A percentile compares a stretch with the other conserved stretches of the same genome.
phyloP scores from a whole-genome alignment of 2,797 vertebrate species.

The Pangasius larnaudii region DNA sequence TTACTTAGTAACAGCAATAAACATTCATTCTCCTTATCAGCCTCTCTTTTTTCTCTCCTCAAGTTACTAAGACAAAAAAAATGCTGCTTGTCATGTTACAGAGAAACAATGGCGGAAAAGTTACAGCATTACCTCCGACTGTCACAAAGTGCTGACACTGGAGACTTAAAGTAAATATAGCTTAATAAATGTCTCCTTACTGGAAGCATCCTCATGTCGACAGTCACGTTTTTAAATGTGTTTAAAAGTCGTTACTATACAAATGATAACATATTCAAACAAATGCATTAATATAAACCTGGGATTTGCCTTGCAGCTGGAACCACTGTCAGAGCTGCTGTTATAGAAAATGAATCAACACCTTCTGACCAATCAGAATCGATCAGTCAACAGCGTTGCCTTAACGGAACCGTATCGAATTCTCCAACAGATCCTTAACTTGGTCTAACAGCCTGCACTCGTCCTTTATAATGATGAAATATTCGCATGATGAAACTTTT shows the following conservation, averaged over 20 bases:
- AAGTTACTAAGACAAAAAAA: neutral
- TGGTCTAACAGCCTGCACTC: neutral
- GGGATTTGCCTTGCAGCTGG: neutral
- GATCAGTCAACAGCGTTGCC: too few relatives aligned
- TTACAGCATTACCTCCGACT: neutral
- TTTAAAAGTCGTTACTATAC: neutral
- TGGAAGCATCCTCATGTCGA: neutral
- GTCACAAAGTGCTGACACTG: neutral
- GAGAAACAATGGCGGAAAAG: neutral
- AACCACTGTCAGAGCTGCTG: neutral
- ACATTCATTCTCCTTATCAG: neutral
- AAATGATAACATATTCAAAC: neutral
- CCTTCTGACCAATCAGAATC: neutral
- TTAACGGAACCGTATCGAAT: neutral
- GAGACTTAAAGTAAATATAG: neutral
- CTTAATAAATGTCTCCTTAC: neutral
- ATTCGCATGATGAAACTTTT: constrained; percentile 44
- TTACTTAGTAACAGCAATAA: neutral
- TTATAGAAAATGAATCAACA: neutral
- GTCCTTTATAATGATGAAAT: constrained; percentile 45
- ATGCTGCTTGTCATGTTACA: neutral
- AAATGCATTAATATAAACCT: neutral
- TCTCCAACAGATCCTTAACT: neutral
- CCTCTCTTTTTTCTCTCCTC: too few relatives aligned
- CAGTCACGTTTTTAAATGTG: neutral